A percentile compares a stretch with the other conserved stretches of the same genome.
Conservation (phyloP, 2,888 invertebrate genomes). For the Oligia fasciuncula region DNA sequence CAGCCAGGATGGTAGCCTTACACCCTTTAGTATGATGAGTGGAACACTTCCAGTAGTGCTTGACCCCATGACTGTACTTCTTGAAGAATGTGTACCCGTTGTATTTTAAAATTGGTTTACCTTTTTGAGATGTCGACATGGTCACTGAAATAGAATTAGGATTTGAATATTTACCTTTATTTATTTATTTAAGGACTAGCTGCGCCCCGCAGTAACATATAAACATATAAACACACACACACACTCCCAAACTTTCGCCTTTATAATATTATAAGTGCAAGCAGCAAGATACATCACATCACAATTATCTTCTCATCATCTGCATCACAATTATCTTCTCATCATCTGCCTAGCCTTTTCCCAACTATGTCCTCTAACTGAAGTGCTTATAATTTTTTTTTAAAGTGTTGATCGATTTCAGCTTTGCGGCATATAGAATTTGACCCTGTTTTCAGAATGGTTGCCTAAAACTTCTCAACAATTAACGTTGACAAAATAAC, state of each 20-base stretch:
- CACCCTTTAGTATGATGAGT: conserved; percentile 53
- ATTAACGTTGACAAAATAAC: neutral
- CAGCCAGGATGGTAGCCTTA: conserved; percentile 37
- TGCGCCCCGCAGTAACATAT: too few species aligned
- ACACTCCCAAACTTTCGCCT: too few species aligned
- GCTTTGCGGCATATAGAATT: too few species aligned
- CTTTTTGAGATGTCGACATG: conserved; percentile 31
- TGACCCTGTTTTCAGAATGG: neutral
- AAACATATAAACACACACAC: too few species aligned
- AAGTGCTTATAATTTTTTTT: too few species aligned
- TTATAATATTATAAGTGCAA: too few species aligned
- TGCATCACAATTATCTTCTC: neutral
- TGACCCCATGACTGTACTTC: conserved; percentile 31
- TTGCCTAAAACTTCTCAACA: neutral
- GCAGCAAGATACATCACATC: neutral
- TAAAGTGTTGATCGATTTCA: too few species aligned
- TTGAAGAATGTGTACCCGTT: conserved; percentile 43
- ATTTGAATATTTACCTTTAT: neutral
- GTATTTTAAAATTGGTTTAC: conserved; percentile 27
- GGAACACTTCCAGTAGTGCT: conserved; percentile 55
- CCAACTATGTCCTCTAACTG: too few species aligned
- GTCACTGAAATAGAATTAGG: conserved; percentile 31
- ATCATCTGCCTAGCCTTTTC: neutral
- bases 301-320: neutral
- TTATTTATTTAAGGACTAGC: neutral